Conservation (phyloP, 2,113 vertebrate genomes). For the Megaceryle torquata region DNA sequence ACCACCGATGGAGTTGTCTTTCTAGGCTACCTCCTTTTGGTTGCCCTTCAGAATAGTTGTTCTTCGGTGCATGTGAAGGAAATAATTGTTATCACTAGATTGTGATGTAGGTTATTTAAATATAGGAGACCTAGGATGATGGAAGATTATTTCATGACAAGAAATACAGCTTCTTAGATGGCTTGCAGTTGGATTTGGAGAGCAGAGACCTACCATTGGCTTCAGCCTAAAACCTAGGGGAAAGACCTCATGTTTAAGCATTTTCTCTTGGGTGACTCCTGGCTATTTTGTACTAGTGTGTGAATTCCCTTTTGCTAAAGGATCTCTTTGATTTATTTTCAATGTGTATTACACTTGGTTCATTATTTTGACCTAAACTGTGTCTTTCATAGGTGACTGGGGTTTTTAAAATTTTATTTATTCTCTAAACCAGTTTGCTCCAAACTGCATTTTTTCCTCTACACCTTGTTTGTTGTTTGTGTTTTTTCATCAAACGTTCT, state of each 20-base stretch:
- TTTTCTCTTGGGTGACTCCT: not conserved
- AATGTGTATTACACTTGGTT: not conserved
- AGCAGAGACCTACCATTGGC: not conserved
- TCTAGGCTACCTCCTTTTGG: not conserved
- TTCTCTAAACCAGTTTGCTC: not conserved
- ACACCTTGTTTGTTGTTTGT: not conserved
- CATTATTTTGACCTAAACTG: not conserved
- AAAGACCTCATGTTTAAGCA: not conserved
- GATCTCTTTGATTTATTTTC: constrained; percentile 8
- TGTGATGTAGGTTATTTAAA: not conserved
- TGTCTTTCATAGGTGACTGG: not conserved
- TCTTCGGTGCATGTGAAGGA: not conserved
- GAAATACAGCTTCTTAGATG: not conserved
- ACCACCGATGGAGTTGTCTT: not conserved
- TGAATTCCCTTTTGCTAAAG: not conserved
- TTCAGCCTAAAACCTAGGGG: not conserved
- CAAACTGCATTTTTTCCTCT: not conserved
- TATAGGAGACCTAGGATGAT: not conserved
- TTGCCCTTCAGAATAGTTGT: not conserved
- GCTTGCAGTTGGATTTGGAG: not conserved
- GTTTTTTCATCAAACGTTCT: not conserved
- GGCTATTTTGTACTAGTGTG: not conserved
- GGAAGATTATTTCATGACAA: not conserved
- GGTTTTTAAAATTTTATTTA: not conserved
- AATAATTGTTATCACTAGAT: not conserved